phyloP scores from a whole-genome alignment of 2,797 vertebrate genomes.

The Pantherophis vulpinus region DNA sequence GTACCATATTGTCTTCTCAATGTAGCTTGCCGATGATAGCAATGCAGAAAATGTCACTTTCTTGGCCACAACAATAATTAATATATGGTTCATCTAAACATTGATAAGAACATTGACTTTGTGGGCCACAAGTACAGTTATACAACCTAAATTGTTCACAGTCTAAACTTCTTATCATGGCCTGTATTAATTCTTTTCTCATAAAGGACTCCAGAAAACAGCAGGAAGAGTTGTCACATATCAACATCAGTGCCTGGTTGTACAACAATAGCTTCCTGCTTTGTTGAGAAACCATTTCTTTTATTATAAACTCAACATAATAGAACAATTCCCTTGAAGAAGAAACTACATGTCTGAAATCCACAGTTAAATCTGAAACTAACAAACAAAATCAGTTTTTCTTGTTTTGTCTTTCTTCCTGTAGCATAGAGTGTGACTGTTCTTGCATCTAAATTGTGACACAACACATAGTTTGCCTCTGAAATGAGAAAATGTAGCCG shows the following conservation, averaged over 20 bases:
- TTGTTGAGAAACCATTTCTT: not conserved
- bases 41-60: not conserved
- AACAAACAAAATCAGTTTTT: not conserved
- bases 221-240: not conserved
- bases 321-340: not conserved
- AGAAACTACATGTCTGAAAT: not conserved
- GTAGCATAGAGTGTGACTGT: not conserved
- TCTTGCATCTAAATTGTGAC: not conserved
- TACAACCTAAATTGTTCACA: not conserved
- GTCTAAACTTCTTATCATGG: not conserved
- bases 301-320: not conserved
- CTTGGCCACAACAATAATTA: not conserved
- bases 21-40: not conserved
- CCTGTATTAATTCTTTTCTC: not conserved
- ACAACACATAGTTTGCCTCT: not conserved
- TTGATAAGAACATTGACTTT: not conserved
- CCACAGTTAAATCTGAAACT: not conserved
- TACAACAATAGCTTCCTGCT: not conserved
- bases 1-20: too few relatives aligned
- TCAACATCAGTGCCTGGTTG: not conserved
- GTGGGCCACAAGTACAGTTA: not conserved
- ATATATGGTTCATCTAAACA: not conserved
- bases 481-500: not conserved
- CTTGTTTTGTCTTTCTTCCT: not conserved
- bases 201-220: not conserved